Conservation (phyloP, 2,113 vertebrate species). For the Xerus inauris region DNA sequence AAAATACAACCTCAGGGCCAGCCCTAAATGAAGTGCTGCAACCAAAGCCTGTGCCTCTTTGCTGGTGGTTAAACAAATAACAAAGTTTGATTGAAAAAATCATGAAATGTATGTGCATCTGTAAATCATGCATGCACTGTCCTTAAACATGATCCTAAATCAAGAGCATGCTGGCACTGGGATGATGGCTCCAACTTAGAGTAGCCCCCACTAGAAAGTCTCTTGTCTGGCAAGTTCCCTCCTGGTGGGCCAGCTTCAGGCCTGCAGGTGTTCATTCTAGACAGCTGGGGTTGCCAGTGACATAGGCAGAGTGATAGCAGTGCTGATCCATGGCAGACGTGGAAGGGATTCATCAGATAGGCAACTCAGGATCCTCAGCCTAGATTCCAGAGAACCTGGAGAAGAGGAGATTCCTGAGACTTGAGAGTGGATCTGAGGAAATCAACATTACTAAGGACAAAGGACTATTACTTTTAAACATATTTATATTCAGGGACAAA, state of each 20-base stretch:
- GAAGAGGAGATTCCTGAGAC: neutral
- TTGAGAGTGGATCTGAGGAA: neutral
- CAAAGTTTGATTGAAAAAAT: neutral
- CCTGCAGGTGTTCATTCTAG: neutral
- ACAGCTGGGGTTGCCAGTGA: neutral
- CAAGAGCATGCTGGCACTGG: neutral
- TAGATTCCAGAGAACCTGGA: neutral
- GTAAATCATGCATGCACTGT: neutral
- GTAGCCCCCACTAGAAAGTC: neutral
- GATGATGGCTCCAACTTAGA: neutral
- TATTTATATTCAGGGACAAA: rapidly evolving
- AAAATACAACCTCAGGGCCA: no score
- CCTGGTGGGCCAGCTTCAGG: neutral
- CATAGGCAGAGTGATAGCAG: neutral
- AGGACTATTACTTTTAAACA: neutral
- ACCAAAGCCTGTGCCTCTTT: neutral
- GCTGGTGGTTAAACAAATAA: neutral
- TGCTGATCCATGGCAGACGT: neutral
- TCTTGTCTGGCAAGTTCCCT: neutral
- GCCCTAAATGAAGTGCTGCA: neutral
- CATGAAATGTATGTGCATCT: neutral
- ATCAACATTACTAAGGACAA: neutral
- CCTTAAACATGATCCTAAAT: no score
- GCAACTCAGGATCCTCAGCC: no score
- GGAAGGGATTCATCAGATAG: neutral